Evolutionary conservation across 1,140 invertebrate genomes (phyloP).

Genomic region (Cheumatopsyche charites): DNA sequence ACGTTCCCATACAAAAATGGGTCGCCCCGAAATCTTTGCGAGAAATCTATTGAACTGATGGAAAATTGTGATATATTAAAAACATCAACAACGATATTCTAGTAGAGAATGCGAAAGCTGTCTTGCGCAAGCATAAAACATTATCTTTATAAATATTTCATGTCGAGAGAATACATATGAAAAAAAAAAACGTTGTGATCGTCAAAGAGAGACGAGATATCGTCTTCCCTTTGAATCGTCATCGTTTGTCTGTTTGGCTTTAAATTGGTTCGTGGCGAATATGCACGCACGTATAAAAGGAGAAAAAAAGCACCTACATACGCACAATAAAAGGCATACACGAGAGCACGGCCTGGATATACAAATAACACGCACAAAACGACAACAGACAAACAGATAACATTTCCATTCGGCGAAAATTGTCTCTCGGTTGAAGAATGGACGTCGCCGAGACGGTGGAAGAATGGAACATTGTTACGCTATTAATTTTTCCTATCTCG

Average conservation of each 20-base stretch:
- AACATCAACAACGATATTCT: neutral
- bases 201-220: conserved; percentile 26
- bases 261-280: conserved; percentile 21
- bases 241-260: conserved; percentile 22
- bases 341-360: conserved; percentile 4
- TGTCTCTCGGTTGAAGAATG: conserved; percentile 36
- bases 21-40: neutral
- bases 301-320: too few species aligned
- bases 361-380: neutral
- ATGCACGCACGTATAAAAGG: conserved; percentile 6
- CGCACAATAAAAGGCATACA: conserved; percentile 7
- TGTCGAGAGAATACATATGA: too few species aligned
- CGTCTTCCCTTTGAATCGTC: conserved; percentile 7
- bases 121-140: too few species aligned
- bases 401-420: conserved; percentile 38
- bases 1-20: neutral
- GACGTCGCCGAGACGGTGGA: conserved; percentile 31
- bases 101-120: too few species aligned
- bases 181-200: neutral
- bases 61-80: neutral
- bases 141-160: too few species aligned
- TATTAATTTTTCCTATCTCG: conserved; percentile 41
- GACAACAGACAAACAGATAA: conserved; percentile 33
- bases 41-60: too few species aligned
- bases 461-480: conserved; percentile 40